A percentile compares a stretch with the other conserved stretches of the same genome.
Conservation (phyloP, 2,113 vertebrate species). For the Cyprinodon tularosa region DNA sequence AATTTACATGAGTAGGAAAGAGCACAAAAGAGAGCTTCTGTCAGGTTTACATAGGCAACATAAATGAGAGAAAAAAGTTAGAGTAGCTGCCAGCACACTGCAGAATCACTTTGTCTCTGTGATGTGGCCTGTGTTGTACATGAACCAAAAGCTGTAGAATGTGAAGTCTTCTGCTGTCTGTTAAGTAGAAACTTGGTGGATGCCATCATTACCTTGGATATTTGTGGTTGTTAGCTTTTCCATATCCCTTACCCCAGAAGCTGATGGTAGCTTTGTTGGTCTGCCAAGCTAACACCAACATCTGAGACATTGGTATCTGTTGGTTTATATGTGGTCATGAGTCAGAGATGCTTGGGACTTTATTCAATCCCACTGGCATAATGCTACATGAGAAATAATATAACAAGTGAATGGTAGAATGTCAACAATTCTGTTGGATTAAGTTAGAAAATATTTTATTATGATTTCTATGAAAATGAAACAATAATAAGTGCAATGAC, state of each 20-base stretch:
- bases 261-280: slow-evolving; percentile 68
- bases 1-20: slow-evolving; percentile 44
- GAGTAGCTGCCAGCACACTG: slow-evolving; percentile 56
- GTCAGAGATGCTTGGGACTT: slow-evolving; percentile 35
- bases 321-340: slow-evolving; percentile 33
- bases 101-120: slow-evolving; percentile 60
- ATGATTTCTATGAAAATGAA: too few relatives aligned
- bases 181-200: slow-evolving; percentile 73
- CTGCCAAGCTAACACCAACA: slow-evolving; percentile 72
- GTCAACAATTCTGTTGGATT: slow-evolving; percentile 21
- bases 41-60: slow-evolving; percentile 55
- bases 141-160: slow-evolving; percentile 58
- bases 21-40: slow-evolving; percentile 50
- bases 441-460: too few relatives aligned
- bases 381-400: neutral
- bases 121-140: slow-evolving; percentile 47
- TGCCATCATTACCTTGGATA: slow-evolving; percentile 78
- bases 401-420: slow-evolving; percentile 30
- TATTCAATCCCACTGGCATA: neutral
- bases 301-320: slow-evolving; percentile 40
- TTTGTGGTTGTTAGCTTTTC: slow-evolving; percentile 63
- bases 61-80: slow-evolving; percentile 57
- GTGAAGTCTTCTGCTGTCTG: slow-evolving; percentile 63
- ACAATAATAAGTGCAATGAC: too few relatives aligned
- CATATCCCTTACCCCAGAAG: slow-evolving; percentile 68